Evolutionary conservation across 2,797 vertebrate species (phyloP), one percentile per base, ranked within the genome.

Genomic region (Falco novaeseelandiae): DNA sequence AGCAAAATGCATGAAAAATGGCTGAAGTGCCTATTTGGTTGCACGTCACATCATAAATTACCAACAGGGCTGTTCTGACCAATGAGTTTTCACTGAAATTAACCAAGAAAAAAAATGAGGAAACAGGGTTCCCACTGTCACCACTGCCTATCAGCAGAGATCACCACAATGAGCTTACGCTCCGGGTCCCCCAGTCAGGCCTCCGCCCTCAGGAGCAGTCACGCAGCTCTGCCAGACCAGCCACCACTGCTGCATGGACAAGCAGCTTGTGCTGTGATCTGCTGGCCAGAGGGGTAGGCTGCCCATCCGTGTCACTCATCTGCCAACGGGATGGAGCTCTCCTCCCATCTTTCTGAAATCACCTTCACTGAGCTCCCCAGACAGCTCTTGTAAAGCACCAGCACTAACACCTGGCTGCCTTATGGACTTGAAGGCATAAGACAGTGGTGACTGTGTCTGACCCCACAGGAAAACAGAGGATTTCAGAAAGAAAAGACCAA

Each of bases 11-110:
- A 71, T 92, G 70, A 97, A 97, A 96, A 96, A 96, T 55, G 51
- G 49, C 65, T 11, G 5, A 95, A 87, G 81, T 14, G 27, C 30
- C 15, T 86, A 94, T 90, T 80, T 96, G 61, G 84, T 89, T 92
- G 78, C 61, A 81, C 3, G 0, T 16, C 44, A 74, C 71, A 80
- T 74, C 74, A 42, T 94, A 95, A 95, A 87, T 96, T 91, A 89
- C 54, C 42, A 73, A 51, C n/a, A 48, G 22, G 17, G 67, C 42
- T 58, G 15, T 83, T 86, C 18, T 44, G 32, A 87, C 21, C 34
- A n/a, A 66, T 0, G 1, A 49, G 6, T 74, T 83, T 78, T 77
- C 67, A 34, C 69, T 58, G 65, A 74, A 70, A 93, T 58, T 72
- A 81, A 89, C 25, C 5, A 61, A 71, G 58, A 40, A 12, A 52